phyloP scores from a whole-genome alignment of 2,888 invertebrate genomes.

The Octodonta nipae region DNA sequence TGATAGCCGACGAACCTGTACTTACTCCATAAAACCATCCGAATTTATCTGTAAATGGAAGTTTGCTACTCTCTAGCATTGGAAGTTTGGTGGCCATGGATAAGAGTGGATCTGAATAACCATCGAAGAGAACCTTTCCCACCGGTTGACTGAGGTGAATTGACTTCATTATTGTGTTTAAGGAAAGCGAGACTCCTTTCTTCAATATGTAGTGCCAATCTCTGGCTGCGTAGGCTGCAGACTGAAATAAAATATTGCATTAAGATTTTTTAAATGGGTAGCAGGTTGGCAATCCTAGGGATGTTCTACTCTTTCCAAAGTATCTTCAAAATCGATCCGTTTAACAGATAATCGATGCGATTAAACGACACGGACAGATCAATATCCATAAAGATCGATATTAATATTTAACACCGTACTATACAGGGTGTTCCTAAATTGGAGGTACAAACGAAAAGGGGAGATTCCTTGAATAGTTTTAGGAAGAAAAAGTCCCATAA shows the following conservation, averaged over 20 bases:
- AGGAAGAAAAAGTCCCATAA: too few species aligned
- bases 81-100: conserved; percentile 49
- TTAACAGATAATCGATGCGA: too few species aligned
- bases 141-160: conserved; percentile 50
- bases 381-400: too few species aligned
- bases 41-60: conserved; percentile 59
- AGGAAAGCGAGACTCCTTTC: conserved; percentile 45
- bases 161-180: conserved; percentile 42
- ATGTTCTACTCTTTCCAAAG: too few species aligned
- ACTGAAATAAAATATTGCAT: too few species aligned
- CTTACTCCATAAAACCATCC: conserved; percentile 70
- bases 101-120: conserved; percentile 63
- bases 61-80: conserved; percentile 32
- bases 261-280: not conserved
- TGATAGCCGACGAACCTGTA: conserved; percentile 12
- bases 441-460: too few species aligned
- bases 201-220: conserved; percentile 46
- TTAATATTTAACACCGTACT: too few species aligned
- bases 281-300: too few species aligned
- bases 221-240: conserved; percentile 45
- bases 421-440: too few species aligned
- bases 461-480: too few species aligned
- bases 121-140: conserved; percentile 62
- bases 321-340: too few species aligned
- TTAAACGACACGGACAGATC: too few species aligned